Conservation (phyloP, 2,113 vertebrate species). For the Beaufortia kweichowensis region DNA sequence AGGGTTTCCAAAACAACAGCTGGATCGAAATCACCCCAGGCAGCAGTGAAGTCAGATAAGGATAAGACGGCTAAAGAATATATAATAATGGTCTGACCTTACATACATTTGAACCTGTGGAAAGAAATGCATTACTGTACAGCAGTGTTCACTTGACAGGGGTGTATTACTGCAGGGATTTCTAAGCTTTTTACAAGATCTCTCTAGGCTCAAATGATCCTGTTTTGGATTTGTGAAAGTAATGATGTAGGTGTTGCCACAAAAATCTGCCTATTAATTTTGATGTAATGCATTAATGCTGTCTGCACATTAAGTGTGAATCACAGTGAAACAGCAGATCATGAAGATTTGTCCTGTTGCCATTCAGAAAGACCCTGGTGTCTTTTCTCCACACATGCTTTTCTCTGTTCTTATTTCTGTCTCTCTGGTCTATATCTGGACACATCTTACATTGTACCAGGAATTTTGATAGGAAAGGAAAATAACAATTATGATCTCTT, state of each 20-base stretch:
- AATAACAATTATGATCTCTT: not conserved
- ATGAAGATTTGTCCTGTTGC: not conserved
- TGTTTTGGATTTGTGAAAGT: not conserved
- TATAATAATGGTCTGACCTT: not conserved
- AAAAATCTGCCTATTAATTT: slow-evolving; percentile 7
- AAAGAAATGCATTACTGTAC: not conserved
- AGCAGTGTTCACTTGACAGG: slow-evolving; percentile 21
- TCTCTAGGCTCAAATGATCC: not conserved
- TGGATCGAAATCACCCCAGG: slow-evolving; percentile 48
- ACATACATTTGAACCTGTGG: slow-evolving; percentile 4
- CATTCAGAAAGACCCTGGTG: not conserved
- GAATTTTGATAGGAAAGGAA: not conserved
- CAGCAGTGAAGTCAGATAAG: slow-evolving; percentile 34
- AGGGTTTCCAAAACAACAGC: slow-evolving; percentile 58
- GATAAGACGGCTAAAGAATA: slow-evolving; percentile 14
- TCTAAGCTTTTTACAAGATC: not conserved
- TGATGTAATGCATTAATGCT: slow-evolving; percentile 4
- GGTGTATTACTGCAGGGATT: slow-evolving; percentile 6
- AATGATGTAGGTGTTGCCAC: not conserved
- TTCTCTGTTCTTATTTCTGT: not conserved
- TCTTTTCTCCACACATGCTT: not conserved
- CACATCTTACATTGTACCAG: not conserved
- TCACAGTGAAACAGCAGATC: slow-evolving; percentile 6
- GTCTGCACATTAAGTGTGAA: not conserved
- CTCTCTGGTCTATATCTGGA: not conserved